Conservation (phyloP, 1,140 invertebrate species). For the Brachionus asplanchnoidis region DNA sequence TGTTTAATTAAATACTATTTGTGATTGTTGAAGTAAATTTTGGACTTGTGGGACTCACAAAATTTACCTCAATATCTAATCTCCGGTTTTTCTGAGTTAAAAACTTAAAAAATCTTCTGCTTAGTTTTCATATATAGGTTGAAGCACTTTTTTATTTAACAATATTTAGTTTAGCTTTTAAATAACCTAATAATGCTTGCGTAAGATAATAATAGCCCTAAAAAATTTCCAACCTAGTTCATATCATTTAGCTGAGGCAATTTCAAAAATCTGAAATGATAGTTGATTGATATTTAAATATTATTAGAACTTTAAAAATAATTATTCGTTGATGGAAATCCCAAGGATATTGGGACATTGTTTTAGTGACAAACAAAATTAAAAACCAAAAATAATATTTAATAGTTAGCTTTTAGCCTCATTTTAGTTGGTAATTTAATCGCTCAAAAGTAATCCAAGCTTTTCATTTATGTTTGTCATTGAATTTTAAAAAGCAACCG, state of each 20-base stretch:
- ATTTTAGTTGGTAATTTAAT: conserved; percentile 2
- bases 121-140: background rate
- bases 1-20: background rate
- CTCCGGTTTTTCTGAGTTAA: background rate
- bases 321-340: background rate
- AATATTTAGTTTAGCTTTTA: background rate
- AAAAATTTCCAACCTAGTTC: background rate
- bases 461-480: background rate
- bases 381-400: background rate
- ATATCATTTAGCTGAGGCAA: background rate
- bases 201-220: background rate
- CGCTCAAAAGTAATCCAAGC: background rate
- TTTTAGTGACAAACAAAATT: background rate
- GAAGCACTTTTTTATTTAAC: background rate
- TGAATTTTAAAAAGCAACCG: background rate
- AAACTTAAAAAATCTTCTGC: background rate
- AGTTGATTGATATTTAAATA: background rate
- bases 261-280: background rate
- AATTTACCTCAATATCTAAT: background rate
- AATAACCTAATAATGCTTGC: background rate
- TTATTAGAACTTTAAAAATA: background rate
- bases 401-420: background rate
- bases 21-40: background rate
- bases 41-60: background rate
- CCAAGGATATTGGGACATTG: background rate